Base-by-base conservation (phyloP, 2,113 vertebrate genomes). In the Pseudopodoces humilis region DNA sequence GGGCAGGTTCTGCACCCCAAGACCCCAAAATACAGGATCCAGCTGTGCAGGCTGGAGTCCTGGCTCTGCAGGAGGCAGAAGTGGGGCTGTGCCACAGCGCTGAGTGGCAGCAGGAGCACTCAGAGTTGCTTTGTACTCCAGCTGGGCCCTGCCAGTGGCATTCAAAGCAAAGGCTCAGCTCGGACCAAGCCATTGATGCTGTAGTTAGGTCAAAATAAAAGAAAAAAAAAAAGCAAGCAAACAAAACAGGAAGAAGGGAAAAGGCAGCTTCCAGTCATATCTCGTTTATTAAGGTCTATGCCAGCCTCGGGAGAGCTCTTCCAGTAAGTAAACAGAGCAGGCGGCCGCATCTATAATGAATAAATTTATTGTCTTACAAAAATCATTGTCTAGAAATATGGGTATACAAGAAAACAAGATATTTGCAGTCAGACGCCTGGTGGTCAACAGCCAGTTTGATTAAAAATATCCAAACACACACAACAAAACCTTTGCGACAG, bases 291-390 rank as follows among this genome's bases (percentile, higher is more conserved):
- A 96, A 94, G 97, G 94, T 97, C 95, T 97, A 94, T 94, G 97
- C 76, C 96, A 97, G 97, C 95, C 93, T 96, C 90, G 31, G 78
- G 92, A 93, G 75, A 71, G 88, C 96, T 96, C 96, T 88, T 96
- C 95, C 63, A 96, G 95, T 90, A 97, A 98, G 97, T 95, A 98
- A 98, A 97, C 77, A 97, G 96, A 97, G 89, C 97, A 98, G 97
- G 97, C 98, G 55, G 96, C 95, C 93, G 92, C 98, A 98, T 98
- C 98, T 98, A 98, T 95, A 98, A 99, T 99, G 98, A 99, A 99
- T 99, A 99, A 98, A 99, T 98, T 99, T 99, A 99, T 99, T 99
- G 98, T 99, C 98, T 98, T 99, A 99, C 98, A 99, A 99, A 99
- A 98, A 98, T 98, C 98, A 98, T 98, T 98, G 98, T 98, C 93